Evolutionary conservation across 2,888 invertebrate species (phyloP).

Genomic region (Omphaloscelis lunosa): DNA sequence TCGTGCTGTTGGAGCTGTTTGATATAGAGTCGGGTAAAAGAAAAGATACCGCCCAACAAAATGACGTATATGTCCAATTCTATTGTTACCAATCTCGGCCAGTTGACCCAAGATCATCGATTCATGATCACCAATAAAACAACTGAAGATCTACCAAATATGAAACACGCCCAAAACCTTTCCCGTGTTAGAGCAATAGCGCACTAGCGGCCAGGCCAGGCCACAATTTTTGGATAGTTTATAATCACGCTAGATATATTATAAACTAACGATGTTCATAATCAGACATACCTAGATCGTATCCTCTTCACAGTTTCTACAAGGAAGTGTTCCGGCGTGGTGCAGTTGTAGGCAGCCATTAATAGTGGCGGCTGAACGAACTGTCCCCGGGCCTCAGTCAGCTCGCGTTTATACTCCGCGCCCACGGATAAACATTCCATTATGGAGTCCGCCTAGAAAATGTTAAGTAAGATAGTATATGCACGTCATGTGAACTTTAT

Average conservation of each 20-base stretch:
- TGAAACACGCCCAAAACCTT: neutral
- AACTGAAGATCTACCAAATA: neutral
- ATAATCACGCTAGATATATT: too few relatives aligned
- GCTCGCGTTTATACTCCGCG: constrained; percentile 91
- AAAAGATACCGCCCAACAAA: neutral
- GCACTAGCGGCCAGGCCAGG: too few relatives aligned
- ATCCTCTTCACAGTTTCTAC: constrained; percentile 95
- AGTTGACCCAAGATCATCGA: neutral
- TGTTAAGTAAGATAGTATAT: too few relatives aligned
- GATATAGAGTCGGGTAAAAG: neutral
- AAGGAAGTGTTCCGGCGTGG: constrained; percentile 94
- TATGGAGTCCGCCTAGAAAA: constrained; percentile 94
- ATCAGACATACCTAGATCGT: constrained; percentile 92
- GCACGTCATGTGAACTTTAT: neutral
- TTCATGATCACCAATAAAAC: neutral
- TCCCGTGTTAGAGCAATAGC: too few relatives aligned
- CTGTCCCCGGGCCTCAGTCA: constrained; percentile 90
- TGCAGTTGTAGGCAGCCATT: constrained; percentile 95
- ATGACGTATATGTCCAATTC: neutral
- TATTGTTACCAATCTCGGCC: neutral
- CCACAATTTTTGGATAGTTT: too few relatives aligned
- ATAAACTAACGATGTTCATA: neutral
- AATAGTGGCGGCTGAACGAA: constrained; percentile 92
- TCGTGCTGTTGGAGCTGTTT: neutral
- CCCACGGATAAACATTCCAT: constrained; percentile 97